Evolutionary conservation across 2,113 vertebrate genomes (phyloP), one percentile per base, ranked within the genome.

Genomic region (Sarotherodon lohbergeri): DNA sequence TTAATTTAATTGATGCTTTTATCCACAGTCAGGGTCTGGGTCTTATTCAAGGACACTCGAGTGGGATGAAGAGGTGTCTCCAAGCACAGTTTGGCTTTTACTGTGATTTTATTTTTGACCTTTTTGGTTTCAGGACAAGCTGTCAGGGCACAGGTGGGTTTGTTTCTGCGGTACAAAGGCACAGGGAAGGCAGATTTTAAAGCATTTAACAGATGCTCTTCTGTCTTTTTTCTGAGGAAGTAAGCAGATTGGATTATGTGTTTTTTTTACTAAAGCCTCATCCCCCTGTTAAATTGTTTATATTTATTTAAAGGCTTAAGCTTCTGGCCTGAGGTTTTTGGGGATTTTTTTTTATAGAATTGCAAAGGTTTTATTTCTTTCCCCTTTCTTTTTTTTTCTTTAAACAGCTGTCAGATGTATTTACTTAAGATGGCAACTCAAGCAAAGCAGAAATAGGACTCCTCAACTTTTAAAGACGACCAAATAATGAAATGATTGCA

Each of bases 221-320:
- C 79, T 73, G 43, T 41, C 36, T 85, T 52, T 78, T 86, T 73
- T 87, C 36, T 16, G 68, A 88, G 61, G 39, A 87, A 81, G 85
- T 9, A 84, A 90, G 89, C 85, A 93, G 92, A 92, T 94, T 88
- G 91, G 84, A 86, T 91, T 89, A 63, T 91, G 87, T 76, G 76
- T 81, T 80, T 11, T 50, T 46, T 36, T 34, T 63, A 9, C 54
- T 19, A 50, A 90, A 92, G 83, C 88, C 59, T 92, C 76, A 36
- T 85, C 76, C 41, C 34, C 9, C 63, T 48, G 36, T 88, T 85
- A 83, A 90, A 92, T 80, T 90, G 83, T 88, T 95, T 87, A 29
- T 93, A 73, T 94, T 92, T 88, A 83, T 91, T 92, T 88, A 86
- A 91, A 89, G 48, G 79, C 85, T 90, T 43, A 61, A 80, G 83